Percentiles rank a stretch among this genome's conserved stretches.
phyloP scores from a whole-genome alignment of 2,888 invertebrate genomes.

The Troides helena region DNA sequence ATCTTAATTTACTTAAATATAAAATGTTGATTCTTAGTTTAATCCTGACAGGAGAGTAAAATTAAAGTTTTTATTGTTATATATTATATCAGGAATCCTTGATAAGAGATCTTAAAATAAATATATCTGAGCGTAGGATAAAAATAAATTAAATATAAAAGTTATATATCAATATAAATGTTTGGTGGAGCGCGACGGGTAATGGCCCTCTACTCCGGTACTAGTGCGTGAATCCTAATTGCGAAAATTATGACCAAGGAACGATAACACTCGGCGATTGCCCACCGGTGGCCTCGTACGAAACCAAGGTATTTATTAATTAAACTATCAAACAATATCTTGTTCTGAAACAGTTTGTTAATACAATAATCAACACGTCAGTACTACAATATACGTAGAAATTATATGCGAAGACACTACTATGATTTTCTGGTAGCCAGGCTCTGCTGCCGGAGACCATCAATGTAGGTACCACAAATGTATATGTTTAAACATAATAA shows the following conservation, averaged over 20 bases:
- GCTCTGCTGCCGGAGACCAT: too few species aligned
- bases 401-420: too few species aligned
- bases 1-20: too few species aligned
- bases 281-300: conserved; percentile 54
- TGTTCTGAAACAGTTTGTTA: too few species aligned
- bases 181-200: conserved; percentile 42
- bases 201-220: conserved; percentile 49
- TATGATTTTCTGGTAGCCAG: too few species aligned
- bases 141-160: neutral
- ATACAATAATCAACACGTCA: too few species aligned
- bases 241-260: conserved; percentile 52
- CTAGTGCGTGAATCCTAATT: conserved; percentile 64
- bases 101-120: neutral
- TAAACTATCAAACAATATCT: conserved; percentile 30
- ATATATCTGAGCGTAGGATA: neutral
- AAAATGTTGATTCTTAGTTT: too few species aligned
- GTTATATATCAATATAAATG: neutral
- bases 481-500: too few species aligned
- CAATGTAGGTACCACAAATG: too few species aligned
- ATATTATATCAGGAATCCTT: neutral
- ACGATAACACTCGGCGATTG: conserved; percentile 45
- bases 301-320: conserved; percentile 54
- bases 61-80: too few species aligned
- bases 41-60: too few species aligned
- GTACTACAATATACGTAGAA: too few species aligned